Base-by-base conservation (phyloP, 2,797 vertebrate genomes). In the Enteromius viviparus region DNA sequence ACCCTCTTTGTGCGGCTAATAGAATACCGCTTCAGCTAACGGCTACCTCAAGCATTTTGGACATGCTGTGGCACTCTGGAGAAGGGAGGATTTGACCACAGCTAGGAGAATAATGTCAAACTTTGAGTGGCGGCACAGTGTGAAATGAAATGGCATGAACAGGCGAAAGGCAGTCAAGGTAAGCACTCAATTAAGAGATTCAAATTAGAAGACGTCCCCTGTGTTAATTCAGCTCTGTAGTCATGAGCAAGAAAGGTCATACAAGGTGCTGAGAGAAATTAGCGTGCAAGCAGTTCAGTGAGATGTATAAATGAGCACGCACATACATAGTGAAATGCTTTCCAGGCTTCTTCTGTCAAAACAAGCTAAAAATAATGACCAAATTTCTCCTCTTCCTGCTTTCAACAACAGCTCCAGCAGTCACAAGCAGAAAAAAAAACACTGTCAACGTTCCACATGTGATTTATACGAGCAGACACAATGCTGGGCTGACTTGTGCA, bases 381-480 rank as follows among this genome's bases (percentile, higher is more conserved):
- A 66, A 29, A 81, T 72, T 47, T 71, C 29, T 69, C 32, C 37
- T 45, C 12, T 68, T 75, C 29, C 53, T 76, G 3, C 19, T 15
- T 37, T 47, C 26, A 55, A 76, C 40, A 82, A n/a, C 68, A 85
- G 2, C 80, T 82, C 21, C 21, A 84, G 71, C 66, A 21, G 4
- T 32, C 42, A n/a, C 51, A 45, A 60, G 4, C 74, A 19, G 2
- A 82, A 51, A 81, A 26, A 65, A 83, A 69, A 75, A 68, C 70
- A 85, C 34, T 42, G 60, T 49, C 60, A 79, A 9, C 0, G 32
- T 7, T 80, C 78, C 68, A 70, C 62, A 53, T 76, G 76, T 17
- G 9, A 86, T 51, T 51, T 45, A 91, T 87, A 82, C 81, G 75
- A 87, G 76, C 60, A 51, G 75, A 77, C 2, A 37, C 76, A 72